These are phyloP conservation scores for Uria lomvia DNA, from an alignment of 2,113 vertebrate genomes.

Conservation along the genomic window DNA sequence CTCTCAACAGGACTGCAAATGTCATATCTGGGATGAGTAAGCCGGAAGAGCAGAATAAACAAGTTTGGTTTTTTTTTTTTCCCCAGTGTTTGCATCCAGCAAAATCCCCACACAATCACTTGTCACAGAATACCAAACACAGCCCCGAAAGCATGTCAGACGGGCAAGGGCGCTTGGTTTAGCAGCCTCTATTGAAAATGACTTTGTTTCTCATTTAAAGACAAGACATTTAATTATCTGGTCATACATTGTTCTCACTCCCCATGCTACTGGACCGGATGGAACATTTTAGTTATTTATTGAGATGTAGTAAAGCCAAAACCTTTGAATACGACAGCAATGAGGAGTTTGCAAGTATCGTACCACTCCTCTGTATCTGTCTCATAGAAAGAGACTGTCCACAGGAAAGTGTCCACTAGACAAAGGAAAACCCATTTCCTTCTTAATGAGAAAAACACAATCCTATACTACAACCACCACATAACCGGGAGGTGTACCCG, in stretches of 20 bases:
- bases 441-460: background rate
- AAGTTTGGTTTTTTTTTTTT: background rate
- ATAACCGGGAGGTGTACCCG: background rate
- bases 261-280: background rate
- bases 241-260: background rate
- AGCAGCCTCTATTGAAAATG: background rate
- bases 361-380: background rate
- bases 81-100: background rate
- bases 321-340: background rate
- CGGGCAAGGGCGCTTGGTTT: background rate
- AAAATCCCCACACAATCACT: background rate
- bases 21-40: background rate
- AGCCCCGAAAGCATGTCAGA: background rate
- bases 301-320: background rate
- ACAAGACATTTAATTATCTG: conserved; percentile 13
- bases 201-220: background rate
- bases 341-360: background rate
- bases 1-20: background rate
- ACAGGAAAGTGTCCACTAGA: background rate
- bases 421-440: background rate
- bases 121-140: background rate
- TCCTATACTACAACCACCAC: background rate
- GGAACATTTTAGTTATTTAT: background rate
- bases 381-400: background rate
- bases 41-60: background rate